Evolutionary conservation across 2,113 vertebrate species (phyloP).

Genomic region (Peromyscus polionotus): DNA sequence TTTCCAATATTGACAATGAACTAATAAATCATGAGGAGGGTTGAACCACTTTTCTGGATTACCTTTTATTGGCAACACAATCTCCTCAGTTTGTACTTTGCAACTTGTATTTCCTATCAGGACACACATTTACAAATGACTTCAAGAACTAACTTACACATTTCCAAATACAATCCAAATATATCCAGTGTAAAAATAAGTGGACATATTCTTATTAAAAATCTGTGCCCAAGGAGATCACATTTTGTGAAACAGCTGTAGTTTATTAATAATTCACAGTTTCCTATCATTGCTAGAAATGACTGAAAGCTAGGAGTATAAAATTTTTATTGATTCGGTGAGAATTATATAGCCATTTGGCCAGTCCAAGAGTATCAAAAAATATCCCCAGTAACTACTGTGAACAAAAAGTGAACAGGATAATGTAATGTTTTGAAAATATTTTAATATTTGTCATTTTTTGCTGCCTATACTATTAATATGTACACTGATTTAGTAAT

Average conservation of each 20-base stretch:
- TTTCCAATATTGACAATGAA: not conserved
- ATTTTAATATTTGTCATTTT: constrained; percentile 86
- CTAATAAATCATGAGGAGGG: not conserved
- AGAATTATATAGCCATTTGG: not conserved
- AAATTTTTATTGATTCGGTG: not conserved
- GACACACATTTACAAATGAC: not conserved
- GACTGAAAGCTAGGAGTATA: not conserved
- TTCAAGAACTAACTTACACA: not conserved
- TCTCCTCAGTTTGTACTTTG: not conserved
- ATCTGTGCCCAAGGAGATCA: not conserved
- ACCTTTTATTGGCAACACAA: not conserved
- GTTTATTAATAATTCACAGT: not conserved
- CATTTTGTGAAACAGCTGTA: not conserved
- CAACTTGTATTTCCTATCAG: not conserved
- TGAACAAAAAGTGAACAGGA: constrained; percentile 85
- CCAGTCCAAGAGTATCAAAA: constrained; percentile 40
- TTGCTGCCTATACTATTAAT: constrained; percentile 84
- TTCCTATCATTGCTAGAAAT: not conserved
- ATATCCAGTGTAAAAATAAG: not conserved
- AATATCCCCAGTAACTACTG: constrained; percentile 79
- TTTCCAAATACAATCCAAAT: not conserved
- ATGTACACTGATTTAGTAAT: constrained; percentile 87
- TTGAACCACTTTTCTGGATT: not conserved
- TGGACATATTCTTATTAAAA: constrained; percentile 34
- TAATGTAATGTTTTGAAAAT: constrained; percentile 86